These are phyloP conservation scores for Globia sparganii DNA, from an alignment of 2,888 invertebrate species.

Conservation along the genomic window DNA sequence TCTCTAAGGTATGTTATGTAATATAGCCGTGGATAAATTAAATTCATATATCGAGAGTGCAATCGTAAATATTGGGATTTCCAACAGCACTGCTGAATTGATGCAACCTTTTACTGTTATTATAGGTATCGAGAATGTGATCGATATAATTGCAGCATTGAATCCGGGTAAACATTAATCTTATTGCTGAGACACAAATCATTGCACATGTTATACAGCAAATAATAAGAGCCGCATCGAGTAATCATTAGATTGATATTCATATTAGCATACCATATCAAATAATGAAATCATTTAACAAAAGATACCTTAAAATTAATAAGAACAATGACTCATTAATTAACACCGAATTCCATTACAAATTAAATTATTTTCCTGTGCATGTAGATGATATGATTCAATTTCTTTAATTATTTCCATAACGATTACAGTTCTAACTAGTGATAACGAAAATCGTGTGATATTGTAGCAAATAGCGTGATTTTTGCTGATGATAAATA, in stretches of 20 bases:
- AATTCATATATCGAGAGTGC: slow-evolving; percentile 16
- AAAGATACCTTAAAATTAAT: neutral
- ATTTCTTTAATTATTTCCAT: slow-evolving; percentile 34
- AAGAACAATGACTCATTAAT: slow-evolving; percentile 14
- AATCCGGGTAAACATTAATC: slow-evolving; percentile 3
- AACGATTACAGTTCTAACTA: neutral
- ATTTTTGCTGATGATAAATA: slow-evolving; percentile 18
- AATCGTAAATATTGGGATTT: slow-evolving; percentile 11
- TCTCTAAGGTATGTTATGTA: neutral
- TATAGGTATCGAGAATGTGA: slow-evolving; percentile 19
- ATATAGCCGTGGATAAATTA: slow-evolving; percentile 5
- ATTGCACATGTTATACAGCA: neutral
- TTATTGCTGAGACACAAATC: slow-evolving; percentile 5
- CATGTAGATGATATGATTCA: slow-evolving; percentile 8
- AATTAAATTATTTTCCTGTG: neutral
- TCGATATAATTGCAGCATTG: slow-evolving; percentile 9
- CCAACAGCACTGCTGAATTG: slow-evolving; percentile 21
- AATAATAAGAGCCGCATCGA: neutral
- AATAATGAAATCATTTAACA: slow-evolving; percentile 2
- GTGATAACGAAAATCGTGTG: slow-evolving; percentile 9
- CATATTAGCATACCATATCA: neutral
- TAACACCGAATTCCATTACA: slow-evolving; percentile 9
- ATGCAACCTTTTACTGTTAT: slow-evolving; percentile 18
- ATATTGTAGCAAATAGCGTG: slow-evolving; percentile 12
- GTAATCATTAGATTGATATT: neutral